phyloP scores from a whole-genome alignment of 2,797 vertebrate genomes.

The Liparis tanakae region DNA sequence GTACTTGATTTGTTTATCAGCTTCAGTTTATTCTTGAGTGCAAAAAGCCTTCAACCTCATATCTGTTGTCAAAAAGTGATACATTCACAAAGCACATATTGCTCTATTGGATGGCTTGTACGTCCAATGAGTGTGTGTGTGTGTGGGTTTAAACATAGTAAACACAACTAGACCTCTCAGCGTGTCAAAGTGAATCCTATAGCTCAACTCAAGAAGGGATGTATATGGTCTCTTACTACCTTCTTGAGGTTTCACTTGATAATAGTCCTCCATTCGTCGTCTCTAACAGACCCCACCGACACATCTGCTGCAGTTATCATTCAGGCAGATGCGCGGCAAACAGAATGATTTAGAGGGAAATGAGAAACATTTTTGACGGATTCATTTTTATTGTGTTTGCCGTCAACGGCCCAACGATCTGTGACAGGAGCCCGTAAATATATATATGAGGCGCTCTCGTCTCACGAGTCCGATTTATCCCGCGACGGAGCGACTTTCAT shows the following conservation, averaged over 20 bases:
- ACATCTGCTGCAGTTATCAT: constrained; percentile 65
- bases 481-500: constrained; percentile 59
- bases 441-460: constrained; percentile 45
- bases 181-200: constrained; percentile 54
- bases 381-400: constrained; percentile 67
- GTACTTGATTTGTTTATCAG: constrained; percentile 65
- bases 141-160: constrained; percentile 22
- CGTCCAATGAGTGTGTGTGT: constrained; percentile 25
- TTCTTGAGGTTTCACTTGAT: constrained; percentile 60
- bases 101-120: constrained; percentile 36
- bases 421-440: constrained; percentile 65
- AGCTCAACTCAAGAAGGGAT: constrained; percentile 57
- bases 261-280: constrained; percentile 65
- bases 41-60: constrained; percentile 47
- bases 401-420: constrained; percentile 56
- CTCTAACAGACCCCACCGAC: constrained; percentile 58
- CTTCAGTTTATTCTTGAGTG: constrained; percentile 58
- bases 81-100: constrained; percentile 57
- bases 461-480: constrained; percentile 68
- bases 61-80: constrained; percentile 64
- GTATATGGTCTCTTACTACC: constrained; percentile 50
- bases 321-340: constrained; percentile 63
- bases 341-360: constrained; percentile 68
- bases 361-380: constrained; percentile 62
- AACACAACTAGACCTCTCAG: constrained; percentile 44